Evolutionary conservation across 2,888 invertebrate genomes (phyloP).

Genomic region (Bellardia bayeri): DNA sequence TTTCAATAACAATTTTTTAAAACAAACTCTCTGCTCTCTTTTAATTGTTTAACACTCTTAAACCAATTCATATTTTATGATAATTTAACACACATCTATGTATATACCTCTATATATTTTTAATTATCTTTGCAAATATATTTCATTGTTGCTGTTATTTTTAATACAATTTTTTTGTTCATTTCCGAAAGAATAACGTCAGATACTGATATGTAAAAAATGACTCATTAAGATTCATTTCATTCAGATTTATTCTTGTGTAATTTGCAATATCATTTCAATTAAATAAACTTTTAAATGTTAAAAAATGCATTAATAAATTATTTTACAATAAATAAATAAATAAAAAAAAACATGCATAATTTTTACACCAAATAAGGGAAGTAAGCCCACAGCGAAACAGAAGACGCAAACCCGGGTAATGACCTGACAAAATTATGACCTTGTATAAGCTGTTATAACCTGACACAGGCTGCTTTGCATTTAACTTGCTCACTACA

Average conservation of each 20-base stretch:
- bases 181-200: slow-evolving; percentile 6
- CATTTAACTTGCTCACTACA: neutral
- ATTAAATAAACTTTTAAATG: neutral
- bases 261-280: neutral
- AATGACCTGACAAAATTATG: slow-evolving; percentile 12
- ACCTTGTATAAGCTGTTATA: slow-evolving; percentile 6
- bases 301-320: neutral
- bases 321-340: slow-evolving; percentile 17
- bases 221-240: slow-evolving; percentile 42
- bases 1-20: too few species aligned
- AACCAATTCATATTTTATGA: neutral
- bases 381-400: slow-evolving; percentile 23
- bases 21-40: neutral
- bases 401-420: neutral
- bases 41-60: neutral
- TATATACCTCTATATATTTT: neutral
- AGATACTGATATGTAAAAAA: slow-evolving; percentile 16
- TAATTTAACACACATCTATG: neutral
- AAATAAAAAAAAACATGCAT: slow-evolving; percentile 18
- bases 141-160: neutral
- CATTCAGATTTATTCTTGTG: neutral
- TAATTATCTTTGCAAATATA: slow-evolving; percentile 11
- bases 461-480: neutral
- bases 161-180: neutral
- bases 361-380: slow-evolving; percentile 12